Base-by-base conservation (phyloP, 2,113 vertebrate species). In the Xiphias gladius region DNA sequence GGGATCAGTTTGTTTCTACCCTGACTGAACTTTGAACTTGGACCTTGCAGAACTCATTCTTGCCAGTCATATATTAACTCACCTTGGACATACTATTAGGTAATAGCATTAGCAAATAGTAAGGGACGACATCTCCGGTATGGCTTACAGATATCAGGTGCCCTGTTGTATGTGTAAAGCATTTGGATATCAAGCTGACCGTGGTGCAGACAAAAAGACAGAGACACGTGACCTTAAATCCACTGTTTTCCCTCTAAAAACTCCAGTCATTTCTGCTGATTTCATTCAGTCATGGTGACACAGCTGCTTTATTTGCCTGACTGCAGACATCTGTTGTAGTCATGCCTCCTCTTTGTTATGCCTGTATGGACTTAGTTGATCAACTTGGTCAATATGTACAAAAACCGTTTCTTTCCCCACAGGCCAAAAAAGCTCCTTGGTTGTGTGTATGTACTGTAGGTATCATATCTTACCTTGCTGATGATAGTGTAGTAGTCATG, bases 401-500 rank as follows among this genome's bases (percentile, higher is more conserved):
- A 37, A 62, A 70, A 75, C 3, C n/a, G 26, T 43, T 52, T 32
- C 17, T 80, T 65, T 84, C 59, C 66, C 58, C 77, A 11, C 10
- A 86, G 7, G 12, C 30, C 5, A 81, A 70, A 70, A 71, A 35
- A 80, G 63, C 41, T 61, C 28, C 16, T 4, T 71, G 32, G 1
- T 58, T 43, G 48, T 39, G 48, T 41, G 20, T 48, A 19, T 52
- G 46, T 52, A 24, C 22, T 69, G 41, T 1, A 19, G 77, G 85
- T 77, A 90, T 30, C 62, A 46, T 79, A 80, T 88, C 79, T 89
- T 41, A 94, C 93, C 92, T 94, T 94, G 86, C 92, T 97, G 94
- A 94, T 85, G 75, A 88, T 84, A 79, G 96, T 86, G 74, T 95
- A 97, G 73, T 94, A 91, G 92, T 97, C 96, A 19, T 96, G 94